Evolutionary conservation across 2,113 vertebrate species (phyloP), one percentile per base, ranked within the genome.

Genomic region (Dissostichus mawsoni): DNA sequence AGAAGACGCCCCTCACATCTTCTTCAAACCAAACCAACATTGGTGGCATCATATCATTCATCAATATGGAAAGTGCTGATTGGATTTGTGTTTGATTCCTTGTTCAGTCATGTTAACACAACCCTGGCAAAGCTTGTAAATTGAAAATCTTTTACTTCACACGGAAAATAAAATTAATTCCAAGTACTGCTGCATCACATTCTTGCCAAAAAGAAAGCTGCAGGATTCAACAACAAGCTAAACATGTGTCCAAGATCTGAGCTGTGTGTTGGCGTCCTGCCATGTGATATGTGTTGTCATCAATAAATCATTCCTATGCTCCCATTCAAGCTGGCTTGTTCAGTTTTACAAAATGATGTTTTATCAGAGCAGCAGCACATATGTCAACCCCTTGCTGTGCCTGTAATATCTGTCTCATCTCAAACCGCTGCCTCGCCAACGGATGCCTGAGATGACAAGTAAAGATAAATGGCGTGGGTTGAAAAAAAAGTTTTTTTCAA

Each of bases 181-280:
- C 73, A 77, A 75, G 51, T 56, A 20, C 29, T 29, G 18, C 45
- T 53, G 33, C 45, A 62, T 67, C 51, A 67, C 47, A 51, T 4
- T 50, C 55, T 76, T 66, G 56, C 13, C 52, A 20, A 41, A 72
- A 74, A 44, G 8, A 66, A 82, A 82, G 47, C 52, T 33, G 14
- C 36, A 72, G 47, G 69, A 70, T 58, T 73, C 4, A 71, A 44
- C 16, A 77, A 75, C 57, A 76, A 66, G 56, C 52, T 45, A 12
- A 74, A 68, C 67, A 59, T 50, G 69, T 83, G 59, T 83, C 51
- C 3, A 23, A 20, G 70, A 79, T 78, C 77, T 69, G 64, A 84
- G 51, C 47, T 48, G 2, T 52, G 2, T 48, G 58, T 36, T 82
- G 69, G 65, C 65, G 36, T 61, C 50, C 52, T 72, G 47, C 65